Evolutionary conservation across 2,113 vertebrate species (phyloP).

Genomic region (Scartelaos histophorus): DNA sequence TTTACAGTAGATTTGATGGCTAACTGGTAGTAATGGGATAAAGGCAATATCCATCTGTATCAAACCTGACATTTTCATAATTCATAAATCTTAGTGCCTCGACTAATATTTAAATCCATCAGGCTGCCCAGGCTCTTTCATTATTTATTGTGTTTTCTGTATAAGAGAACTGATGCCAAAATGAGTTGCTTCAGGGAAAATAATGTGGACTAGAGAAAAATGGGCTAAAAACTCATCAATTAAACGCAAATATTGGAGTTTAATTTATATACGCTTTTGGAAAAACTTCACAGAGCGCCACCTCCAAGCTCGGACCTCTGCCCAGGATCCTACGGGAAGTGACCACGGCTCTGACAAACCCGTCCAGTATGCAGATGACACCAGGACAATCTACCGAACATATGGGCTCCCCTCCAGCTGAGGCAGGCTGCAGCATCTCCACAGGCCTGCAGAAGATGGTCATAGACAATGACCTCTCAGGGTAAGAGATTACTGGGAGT

Average conservation of each 20-base stretch:
- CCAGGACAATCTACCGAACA: constrained; percentile 77
- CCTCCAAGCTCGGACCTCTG: constrained; percentile 90
- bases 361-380: constrained; percentile 80
- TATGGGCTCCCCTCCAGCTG: constrained; percentile 78
- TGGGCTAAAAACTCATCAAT: constrained; percentile 11
- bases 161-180: constrained; percentile 25
- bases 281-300: constrained; percentile 76
- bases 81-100: constrained; percentile 37
- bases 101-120: constrained; percentile 28
- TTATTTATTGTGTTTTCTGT: constrained; percentile 54
- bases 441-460: constrained; percentile 95
- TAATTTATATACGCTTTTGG: not conserved
- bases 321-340: constrained; percentile 94
- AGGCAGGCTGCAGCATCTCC: constrained; percentile 86
- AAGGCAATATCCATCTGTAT: constrained; percentile 18
- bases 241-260: constrained; percentile 7
- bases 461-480: constrained; percentile 92
- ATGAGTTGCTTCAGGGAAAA: constrained; percentile 3
- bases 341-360: constrained; percentile 87
- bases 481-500: constrained; percentile 70
- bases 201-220: constrained; percentile 14
- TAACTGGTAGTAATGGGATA: constrained; percentile 42
- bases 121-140: constrained; percentile 25
- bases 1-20: constrained; percentile 41
- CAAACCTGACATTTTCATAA: constrained; percentile 47